Conservation (phyloP, 2,888 invertebrate species). For the Aleiodes leptofemur region DNA sequence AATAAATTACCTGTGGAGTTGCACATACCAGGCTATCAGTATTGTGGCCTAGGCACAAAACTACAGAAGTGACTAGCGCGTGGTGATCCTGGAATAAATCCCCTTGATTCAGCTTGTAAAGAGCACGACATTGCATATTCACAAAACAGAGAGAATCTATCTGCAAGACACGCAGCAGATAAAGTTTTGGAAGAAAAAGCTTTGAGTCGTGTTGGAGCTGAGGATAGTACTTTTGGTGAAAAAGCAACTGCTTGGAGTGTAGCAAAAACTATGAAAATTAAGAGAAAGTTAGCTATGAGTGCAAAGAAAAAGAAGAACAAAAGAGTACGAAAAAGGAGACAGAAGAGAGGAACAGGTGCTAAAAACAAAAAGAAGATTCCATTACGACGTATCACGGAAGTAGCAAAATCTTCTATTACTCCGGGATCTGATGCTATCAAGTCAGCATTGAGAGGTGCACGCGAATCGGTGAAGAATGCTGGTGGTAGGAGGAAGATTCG, state of each 20-base stretch:
- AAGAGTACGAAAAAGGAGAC: no score
- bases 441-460: conserved; percentile 48
- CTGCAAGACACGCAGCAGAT: conserved; percentile 67
- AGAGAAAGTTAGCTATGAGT: conserved; percentile 63
- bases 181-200: conserved; percentile 64
- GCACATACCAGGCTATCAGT: conserved; percentile 50
- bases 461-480: conserved; percentile 41
- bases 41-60: no score
- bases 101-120: no score
- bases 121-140: conserved; percentile 49
- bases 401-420: conserved; percentile 6
- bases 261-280: conserved; percentile 64
- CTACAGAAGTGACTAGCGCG: no score
- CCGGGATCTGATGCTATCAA: conserved; percentile 34
- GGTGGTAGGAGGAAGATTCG: conserved; percentile 54
- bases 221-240: conserved; percentile 64
- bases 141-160: conserved; percentile 46
- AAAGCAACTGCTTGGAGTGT: conserved; percentile 63
- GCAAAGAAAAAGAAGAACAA: conserved; percentile 26
- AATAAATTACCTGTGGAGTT: conserved; percentile 53
- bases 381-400: background rate
- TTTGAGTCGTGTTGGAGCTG: conserved; percentile 60
- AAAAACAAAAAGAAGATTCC: background rate
- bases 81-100: no score
- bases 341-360: no score